A percentile compares a stretch with the other conserved stretches of the same genome.
Evolutionary conservation across 1,140 invertebrate genomes (phyloP).

Genomic region (Euura saliciscinereae): DNA sequence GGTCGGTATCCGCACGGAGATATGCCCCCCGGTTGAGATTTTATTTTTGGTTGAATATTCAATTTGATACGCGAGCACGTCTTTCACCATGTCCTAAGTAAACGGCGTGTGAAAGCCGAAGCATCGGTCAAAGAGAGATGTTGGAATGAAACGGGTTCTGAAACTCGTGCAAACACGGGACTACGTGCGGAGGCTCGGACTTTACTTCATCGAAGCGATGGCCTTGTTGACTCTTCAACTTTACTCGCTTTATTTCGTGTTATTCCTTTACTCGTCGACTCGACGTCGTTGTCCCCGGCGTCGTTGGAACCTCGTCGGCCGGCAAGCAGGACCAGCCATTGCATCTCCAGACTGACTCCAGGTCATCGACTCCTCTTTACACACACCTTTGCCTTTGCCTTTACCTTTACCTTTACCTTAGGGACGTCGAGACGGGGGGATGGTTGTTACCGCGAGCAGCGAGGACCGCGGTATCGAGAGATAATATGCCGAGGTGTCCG

Average conservation of each 20-base stretch:
- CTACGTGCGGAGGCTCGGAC: constrained; percentile 1
- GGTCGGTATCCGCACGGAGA: no score
- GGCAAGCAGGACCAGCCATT: neutral
- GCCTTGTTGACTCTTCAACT: constrained; percentile 53
- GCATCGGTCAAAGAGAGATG: constrained; percentile 23
- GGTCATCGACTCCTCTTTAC: neutral
- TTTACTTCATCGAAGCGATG: constrained; percentile 23
- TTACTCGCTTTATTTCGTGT: constrained; percentile 34
- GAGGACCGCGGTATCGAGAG: neutral
- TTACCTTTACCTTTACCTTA: neutral
- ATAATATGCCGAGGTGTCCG: neutral
- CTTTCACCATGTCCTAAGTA: constrained; percentile 11
- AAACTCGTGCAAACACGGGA: constrained; percentile 50
- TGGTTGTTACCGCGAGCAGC: neutral
- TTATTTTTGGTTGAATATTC: constrained; percentile 39
- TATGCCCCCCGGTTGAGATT: neutral
- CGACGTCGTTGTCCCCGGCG: neutral
- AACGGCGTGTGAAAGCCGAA: constrained; percentile 18
- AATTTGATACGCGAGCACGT: constrained; percentile 37
- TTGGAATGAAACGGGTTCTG: constrained; percentile 45
- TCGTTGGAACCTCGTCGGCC: constrained; percentile 1
- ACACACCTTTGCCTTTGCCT: neutral
- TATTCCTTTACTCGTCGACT: constrained; percentile 14
- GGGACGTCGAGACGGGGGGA: neutral
- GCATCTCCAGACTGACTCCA: neutral